Evolutionary conservation across 2,113 vertebrate genomes (phyloP), one percentile per base, ranked within the genome.

Genomic region (Alethe castanea): DNA sequence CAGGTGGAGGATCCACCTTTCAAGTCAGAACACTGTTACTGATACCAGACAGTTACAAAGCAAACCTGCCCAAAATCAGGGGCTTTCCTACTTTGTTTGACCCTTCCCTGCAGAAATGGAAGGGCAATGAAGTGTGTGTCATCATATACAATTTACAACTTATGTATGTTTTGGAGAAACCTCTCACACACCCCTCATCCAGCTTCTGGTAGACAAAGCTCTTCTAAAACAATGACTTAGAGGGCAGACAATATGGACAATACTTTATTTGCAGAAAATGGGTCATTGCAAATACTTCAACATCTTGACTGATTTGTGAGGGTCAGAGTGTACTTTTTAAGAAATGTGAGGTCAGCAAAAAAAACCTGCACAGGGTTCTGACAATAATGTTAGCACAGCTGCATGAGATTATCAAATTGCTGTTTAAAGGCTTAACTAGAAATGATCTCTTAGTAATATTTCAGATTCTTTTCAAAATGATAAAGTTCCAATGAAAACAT

Each of bases 311-410:
- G 50, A 38, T 72, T 82, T 61, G 59, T 90, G 70, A 91, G 45
- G 36, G 72, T 79, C 61, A 85, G 80, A 60, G 26, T 17, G 47
- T 40, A 45, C 35, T 82, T 76, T 61, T 12, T 48, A 74, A 73
- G 50, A 91, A 79, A 92, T 19, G 38, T 50, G 45, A 59, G 70
- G 22, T 77, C 64, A 77, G 71, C 3, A 0, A 91, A 92, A 80
- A 79, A 23, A 40, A 40, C 40, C 44, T 40, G 8, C 60, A 54
- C 44, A 14, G 54, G 28, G 19, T 93, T 81, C 38, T 38, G 23
- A 38, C 56, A 78, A 33, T 59, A 66, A 45, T 22, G 25, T 53
- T 86, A 97, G 67, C n/a, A 57, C 36, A 92, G 76, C 54, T 91
- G 66, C 59, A 40, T 52, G 44, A 92, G 66, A 87, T 67, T 50